These are phyloP conservation scores for Nasonia oneida DNA, from an alignment of 2,888 invertebrate genomes.

Conservation along the genomic window DNA sequence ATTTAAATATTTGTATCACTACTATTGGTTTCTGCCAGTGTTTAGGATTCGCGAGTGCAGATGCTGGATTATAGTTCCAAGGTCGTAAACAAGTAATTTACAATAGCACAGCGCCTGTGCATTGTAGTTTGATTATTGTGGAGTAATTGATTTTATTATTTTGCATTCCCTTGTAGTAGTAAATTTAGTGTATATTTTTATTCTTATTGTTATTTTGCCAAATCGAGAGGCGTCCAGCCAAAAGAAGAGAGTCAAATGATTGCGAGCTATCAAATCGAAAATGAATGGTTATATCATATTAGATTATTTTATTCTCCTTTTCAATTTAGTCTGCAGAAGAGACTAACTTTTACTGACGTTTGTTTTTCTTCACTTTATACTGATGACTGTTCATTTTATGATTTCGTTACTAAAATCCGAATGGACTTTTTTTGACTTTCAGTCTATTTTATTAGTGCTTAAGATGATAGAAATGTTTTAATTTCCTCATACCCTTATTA, in stretches of 20 bases:
- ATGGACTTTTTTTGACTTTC: constrained; percentile 28
- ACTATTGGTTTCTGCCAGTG: constrained; percentile 50
- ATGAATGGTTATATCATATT: constrained; percentile 39
- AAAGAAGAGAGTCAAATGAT: constrained; percentile 37
- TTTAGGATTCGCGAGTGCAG: constrained; percentile 48
- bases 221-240: constrained; percentile 47
- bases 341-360: not conserved
- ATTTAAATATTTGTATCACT: constrained; percentile 46
- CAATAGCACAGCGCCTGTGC: constrained; percentile 10
- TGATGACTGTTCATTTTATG: constrained; percentile 47
- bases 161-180: constrained; percentile 26
- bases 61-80: constrained; percentile 45
- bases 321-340: not conserved
- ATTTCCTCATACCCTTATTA: not conserved
- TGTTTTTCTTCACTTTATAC: constrained; percentile 16
- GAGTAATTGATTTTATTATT: constrained; percentile 40
- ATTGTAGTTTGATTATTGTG: constrained; percentile 32
- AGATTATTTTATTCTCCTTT: not conserved
- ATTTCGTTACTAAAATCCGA: constrained; percentile 16
- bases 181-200: constrained; percentile 20
- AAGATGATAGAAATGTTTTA: constrained; percentile 43
- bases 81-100: constrained; percentile 45
- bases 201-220: constrained; percentile 32
- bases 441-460: not conserved
- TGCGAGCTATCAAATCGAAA: constrained; percentile 37